phyloP scores from a whole-genome alignment of 2,113 vertebrate genomes.

The Tyto alba region DNA sequence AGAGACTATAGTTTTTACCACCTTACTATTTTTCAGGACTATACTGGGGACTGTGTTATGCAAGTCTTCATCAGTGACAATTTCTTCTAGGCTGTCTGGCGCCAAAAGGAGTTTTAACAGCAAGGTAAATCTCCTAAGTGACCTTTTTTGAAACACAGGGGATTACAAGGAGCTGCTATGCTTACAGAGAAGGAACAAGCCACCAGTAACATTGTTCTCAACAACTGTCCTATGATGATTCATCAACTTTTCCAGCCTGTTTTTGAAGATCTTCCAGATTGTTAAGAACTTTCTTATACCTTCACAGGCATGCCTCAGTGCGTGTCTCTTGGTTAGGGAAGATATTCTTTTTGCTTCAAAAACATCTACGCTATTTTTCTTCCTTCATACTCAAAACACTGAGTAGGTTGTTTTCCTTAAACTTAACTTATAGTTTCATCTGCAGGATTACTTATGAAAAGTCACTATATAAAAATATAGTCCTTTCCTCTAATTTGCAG shows the following conservation, averaged over 20 bases:
- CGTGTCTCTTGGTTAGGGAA: neutral
- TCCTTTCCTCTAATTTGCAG: neutral
- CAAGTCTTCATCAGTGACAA: neutral
- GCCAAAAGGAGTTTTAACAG: neutral
- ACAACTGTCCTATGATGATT: neutral
- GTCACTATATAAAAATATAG: neutral
- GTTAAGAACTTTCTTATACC: neutral
- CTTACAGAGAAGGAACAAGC: neutral
- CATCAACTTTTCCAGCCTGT: neutral
- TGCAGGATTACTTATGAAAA: neutral
- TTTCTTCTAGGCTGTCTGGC: neutral
- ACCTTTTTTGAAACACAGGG: neutral
- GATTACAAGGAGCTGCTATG: neutral
- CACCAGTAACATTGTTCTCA: neutral
- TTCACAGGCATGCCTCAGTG: neutral
- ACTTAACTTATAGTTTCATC: neutral
- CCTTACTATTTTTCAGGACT: neutral
- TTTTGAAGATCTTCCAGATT: neutral
- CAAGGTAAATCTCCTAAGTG: neutral
- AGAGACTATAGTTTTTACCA: neutral
- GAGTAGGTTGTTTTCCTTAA: neutral
- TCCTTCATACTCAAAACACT: neutral
- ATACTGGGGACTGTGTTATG: neutral
- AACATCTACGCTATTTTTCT: neutral
- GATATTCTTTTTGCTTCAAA: neutral